These are phyloP conservation scores for Catocala sponsa DNA, from an alignment of 2,888 invertebrate genomes.

Conservation along the genomic window DNA sequence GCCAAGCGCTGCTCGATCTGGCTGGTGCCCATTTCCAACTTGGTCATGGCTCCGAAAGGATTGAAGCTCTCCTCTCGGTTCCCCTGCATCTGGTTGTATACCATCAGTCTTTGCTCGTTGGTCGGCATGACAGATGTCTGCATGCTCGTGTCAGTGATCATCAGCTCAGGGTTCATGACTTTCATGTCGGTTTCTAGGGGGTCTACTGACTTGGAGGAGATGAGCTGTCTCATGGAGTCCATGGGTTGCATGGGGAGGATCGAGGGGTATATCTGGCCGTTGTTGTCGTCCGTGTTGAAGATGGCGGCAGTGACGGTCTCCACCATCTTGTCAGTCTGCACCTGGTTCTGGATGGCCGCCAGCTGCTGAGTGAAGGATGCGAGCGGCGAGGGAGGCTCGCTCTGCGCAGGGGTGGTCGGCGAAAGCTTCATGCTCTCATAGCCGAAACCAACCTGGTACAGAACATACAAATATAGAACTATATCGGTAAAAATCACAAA, in stretches of 20 bases:
- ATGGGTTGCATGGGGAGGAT: slow-evolving; percentile 62
- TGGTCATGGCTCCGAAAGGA: slow-evolving; percentile 76
- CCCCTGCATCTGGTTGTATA: slow-evolving; percentile 62
- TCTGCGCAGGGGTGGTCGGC: slow-evolving; percentile 71
- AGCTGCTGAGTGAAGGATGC: slow-evolving; percentile 81
- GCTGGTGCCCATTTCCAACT: slow-evolving; percentile 73
- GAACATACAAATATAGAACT: not conserved
- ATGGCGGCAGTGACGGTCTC: slow-evolving; percentile 85
- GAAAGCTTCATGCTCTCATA: slow-evolving; percentile 88
- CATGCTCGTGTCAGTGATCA: slow-evolving; percentile 67
- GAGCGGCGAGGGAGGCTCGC: slow-evolving; percentile 74
- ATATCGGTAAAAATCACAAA: too few relatives aligned
- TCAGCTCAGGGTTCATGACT: slow-evolving; percentile 67
- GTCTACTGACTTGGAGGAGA: slow-evolving; percentile 65
- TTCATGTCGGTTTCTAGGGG: slow-evolving; percentile 72
- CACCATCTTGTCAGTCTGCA: slow-evolving; percentile 86
- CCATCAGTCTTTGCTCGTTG: slow-evolving; percentile 67
- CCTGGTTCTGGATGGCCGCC: slow-evolving; percentile 83
- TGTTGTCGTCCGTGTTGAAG: slow-evolving; percentile 77
- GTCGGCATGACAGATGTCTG: slow-evolving; percentile 53
- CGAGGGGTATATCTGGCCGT: slow-evolving; percentile 72
- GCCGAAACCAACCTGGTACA: slow-evolving; percentile 70
- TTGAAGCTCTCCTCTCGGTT: slow-evolving; percentile 66
- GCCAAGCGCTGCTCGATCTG: slow-evolving; percentile 76
- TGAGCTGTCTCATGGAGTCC: slow-evolving; percentile 66